A percentile compares a stretch with the other conserved stretches of the same genome.
Conservation (phyloP, 2,113 vertebrate species). For the Crypturellus undulatus region DNA sequence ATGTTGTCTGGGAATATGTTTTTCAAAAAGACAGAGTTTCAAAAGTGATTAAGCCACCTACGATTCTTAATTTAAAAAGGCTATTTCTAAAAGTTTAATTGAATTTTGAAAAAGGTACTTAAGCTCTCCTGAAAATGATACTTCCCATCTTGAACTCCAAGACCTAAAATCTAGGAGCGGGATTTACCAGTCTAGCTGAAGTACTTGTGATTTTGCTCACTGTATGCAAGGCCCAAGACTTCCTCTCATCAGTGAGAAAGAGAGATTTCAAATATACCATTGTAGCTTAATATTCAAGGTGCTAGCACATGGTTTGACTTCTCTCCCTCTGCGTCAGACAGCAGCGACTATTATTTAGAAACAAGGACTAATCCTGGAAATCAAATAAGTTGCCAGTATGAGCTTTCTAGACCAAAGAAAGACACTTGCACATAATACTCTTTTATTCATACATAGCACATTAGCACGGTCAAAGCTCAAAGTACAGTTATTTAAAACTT, state of each 20-base stretch:
- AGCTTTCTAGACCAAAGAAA: fast-evolving
- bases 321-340: background rate
- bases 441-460: background rate
- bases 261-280: background rate
- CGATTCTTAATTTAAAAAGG: background rate
- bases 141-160: background rate
- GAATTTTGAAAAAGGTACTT: background rate
- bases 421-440: fast-evolving
- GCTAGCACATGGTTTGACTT: background rate
- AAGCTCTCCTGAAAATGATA: background rate
- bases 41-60: background rate
- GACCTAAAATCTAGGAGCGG: background rate
- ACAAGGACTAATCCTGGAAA: background rate
- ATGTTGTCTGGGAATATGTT: background rate
- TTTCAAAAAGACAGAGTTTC: background rate
- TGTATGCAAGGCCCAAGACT: background rate
- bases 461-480: background rate
- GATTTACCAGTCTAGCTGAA: background rate
- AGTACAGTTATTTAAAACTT: background rate
- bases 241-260: background rate
- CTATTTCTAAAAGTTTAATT: background rate
- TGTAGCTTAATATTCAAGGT: background rate
- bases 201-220: background rate
- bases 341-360: background rate
- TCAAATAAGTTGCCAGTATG: fast-evolving